Evolutionary conservation across 2,797 vertebrate species (phyloP).

Genomic region (Cichlasoma orientale): DNA sequence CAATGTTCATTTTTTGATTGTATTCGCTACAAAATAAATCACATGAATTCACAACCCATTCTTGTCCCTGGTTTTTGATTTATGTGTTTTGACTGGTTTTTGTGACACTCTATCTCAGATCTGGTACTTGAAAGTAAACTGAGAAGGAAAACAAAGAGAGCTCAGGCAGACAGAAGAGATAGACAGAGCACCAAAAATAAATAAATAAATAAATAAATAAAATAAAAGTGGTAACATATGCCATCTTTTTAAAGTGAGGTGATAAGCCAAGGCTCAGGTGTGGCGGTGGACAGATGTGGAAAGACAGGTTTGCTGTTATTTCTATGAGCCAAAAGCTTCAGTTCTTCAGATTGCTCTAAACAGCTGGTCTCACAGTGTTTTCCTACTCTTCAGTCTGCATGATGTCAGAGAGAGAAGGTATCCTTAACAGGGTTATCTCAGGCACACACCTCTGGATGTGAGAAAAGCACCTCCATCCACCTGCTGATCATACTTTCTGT

Average conservation of each 20-base stretch:
- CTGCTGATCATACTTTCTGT: background rate
- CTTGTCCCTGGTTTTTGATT: background rate
- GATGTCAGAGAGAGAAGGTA: background rate
- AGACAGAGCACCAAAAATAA: conserved; percentile 9
- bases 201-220: too few relatives aligned
- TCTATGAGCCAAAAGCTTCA: background rate
- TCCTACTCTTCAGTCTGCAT: background rate
- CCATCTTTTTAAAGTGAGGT: conserved; percentile 13
- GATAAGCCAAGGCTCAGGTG: background rate
- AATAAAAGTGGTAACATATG: background rate
- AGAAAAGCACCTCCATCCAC: background rate
- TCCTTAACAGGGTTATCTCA: too few relatives aligned
- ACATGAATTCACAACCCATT: background rate
- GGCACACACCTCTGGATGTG: background rate
- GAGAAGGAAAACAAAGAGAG: background rate
- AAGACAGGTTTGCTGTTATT: background rate
- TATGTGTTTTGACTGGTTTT: background rate
- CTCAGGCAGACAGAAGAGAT: background rate
- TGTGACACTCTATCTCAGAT: background rate
- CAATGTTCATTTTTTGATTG: background rate
- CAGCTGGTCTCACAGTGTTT: background rate
- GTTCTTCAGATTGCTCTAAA: background rate
- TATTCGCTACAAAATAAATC: background rate
- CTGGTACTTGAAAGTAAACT: background rate
- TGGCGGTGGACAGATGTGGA: background rate